Base-by-base conservation (phyloP, 2,797 vertebrate genomes). In the Tapera naevia region DNA sequence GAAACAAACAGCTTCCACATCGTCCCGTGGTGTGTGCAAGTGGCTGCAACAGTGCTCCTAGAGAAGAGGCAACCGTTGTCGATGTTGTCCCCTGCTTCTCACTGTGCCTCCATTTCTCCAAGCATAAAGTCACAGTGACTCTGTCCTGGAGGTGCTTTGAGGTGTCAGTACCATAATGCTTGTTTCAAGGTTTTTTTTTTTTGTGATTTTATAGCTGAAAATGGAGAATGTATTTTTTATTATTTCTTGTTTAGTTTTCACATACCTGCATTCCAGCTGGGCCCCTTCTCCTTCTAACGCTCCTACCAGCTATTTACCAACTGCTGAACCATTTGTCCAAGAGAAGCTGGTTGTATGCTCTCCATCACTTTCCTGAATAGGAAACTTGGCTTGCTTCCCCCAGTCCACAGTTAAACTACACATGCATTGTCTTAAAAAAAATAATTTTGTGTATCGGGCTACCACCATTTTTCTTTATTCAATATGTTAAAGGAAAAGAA, bases 21-120 rank as follows among this genome's bases (percentile, higher is more conserved):
- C 18, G 61, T 70, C 35, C 58, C 2, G 1, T 48, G n/a, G 10
- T 37, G 22, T 1, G 0, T 18, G 13, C 2, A 0, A 27, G 24
- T 24, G 24, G 7, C 25, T 86, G 17, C 60, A 66, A 67, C n/a
- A 82, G 28, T 23, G 10, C 39, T 66, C 43, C 43, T 37, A 45
- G 50, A 69, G 51, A 17, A 71, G 43, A 81, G 13, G 22, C 8
- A 81, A 56, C 15, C 0, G 0, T 37, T 56, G 24, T 67, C 1
- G 4, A 7, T 35, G 37, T 22, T 39, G 33, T 48, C 23, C 32
- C 74, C 69, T 89, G 18, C 41, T 61, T 19, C 46, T 66, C n/a
- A 4, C 32, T 11, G 16, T n/a, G 14, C 28, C 72, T 76, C 46
- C 56, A 0, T 46, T 84, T 91, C 78, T 82, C 32, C 2, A 3